Evolutionary conservation across 2,888 invertebrate species (phyloP).

Genomic region (Drosophila birchii): DNA sequence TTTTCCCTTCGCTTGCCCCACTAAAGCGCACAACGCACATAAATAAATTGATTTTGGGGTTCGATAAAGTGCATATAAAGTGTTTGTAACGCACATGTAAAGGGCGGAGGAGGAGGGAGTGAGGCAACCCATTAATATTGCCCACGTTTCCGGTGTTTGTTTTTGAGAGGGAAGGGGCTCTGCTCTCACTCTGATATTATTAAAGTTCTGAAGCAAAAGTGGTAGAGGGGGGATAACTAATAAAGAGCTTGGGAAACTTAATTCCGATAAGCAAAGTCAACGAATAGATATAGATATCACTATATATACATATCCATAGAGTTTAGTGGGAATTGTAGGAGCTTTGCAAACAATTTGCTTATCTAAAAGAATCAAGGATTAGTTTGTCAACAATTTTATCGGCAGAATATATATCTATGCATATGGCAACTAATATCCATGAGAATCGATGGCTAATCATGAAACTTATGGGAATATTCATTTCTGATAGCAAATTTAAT

Average conservation of each 20-base stretch:
- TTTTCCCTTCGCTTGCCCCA: slow-evolving; percentile 57
- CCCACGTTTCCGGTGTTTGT: slow-evolving; percentile 71
- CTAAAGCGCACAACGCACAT: slow-evolving; percentile 55
- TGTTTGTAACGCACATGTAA: slow-evolving; percentile 25
- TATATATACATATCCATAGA: slow-evolving; percentile 27
- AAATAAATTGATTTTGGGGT: slow-evolving; percentile 67
- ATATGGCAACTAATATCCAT: slow-evolving; percentile 3
- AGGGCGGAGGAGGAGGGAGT: background rate
- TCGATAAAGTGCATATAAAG: slow-evolving; percentile 62
- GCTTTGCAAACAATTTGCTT: slow-evolving; percentile 34
- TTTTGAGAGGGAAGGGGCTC: slow-evolving; percentile 12
- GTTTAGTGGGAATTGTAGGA: slow-evolving; percentile 16
- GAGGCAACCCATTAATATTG: slow-evolving; percentile 50
- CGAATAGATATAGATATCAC: slow-evolving; percentile 57
- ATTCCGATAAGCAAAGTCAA: slow-evolving; percentile 57
- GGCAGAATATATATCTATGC: background rate
- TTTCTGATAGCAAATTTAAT: background rate
- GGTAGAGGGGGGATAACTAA: slow-evolving; percentile 25
- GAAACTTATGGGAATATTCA: slow-evolving; percentile 7
- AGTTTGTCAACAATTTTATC: slow-evolving; percentile 14
- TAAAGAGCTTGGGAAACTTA: slow-evolving; percentile 64
- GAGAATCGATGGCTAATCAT: slow-evolving; percentile 12
- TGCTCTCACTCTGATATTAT: slow-evolving; percentile 36
- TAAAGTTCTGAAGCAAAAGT: slow-evolving; percentile 30
- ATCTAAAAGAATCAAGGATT: slow-evolving; percentile 12